Conservation (phyloP, 2,113 vertebrate genomes). For the Megalops atlanticus region DNA sequence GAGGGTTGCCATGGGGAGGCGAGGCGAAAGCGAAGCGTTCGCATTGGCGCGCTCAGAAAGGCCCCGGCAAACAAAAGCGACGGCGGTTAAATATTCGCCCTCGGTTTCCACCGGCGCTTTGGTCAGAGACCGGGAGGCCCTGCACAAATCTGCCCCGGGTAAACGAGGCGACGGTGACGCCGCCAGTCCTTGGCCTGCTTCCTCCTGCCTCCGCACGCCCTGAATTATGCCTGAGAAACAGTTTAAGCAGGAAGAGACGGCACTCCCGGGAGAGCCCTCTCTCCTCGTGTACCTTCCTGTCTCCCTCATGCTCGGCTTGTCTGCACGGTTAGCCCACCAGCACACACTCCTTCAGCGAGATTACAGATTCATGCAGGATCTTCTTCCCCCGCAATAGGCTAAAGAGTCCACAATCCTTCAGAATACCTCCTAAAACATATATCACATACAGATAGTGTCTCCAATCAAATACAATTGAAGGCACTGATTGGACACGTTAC, state of each 20-base stretch:
- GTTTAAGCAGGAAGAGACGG: background rate
- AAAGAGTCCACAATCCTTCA: background rate
- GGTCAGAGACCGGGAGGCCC: background rate
- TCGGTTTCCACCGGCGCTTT: background rate
- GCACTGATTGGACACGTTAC: no score
- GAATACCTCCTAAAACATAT: no score
- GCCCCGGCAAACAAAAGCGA: constrained; percentile 20
- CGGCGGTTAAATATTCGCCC: background rate
- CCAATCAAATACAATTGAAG: no score
- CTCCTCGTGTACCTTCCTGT: background rate
- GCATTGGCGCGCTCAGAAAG: constrained; percentile 30
- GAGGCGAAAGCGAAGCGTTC: constrained; percentile 29
- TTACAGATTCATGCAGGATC: background rate
- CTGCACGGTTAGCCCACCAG: background rate
- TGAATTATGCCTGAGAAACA: background rate
- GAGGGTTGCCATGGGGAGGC: constrained; percentile 47
- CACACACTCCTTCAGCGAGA: background rate
- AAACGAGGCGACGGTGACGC: background rate
- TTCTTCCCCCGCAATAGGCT: background rate
- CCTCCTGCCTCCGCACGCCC: no score
- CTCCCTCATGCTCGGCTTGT: background rate
- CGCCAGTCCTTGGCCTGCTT: background rate
- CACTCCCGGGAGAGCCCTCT: background rate
- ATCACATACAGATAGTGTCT: no score
- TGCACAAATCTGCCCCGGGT: background rate